phyloP scores from a whole-genome alignment of 2,797 vertebrate species.

The Todus mexicanus region DNA sequence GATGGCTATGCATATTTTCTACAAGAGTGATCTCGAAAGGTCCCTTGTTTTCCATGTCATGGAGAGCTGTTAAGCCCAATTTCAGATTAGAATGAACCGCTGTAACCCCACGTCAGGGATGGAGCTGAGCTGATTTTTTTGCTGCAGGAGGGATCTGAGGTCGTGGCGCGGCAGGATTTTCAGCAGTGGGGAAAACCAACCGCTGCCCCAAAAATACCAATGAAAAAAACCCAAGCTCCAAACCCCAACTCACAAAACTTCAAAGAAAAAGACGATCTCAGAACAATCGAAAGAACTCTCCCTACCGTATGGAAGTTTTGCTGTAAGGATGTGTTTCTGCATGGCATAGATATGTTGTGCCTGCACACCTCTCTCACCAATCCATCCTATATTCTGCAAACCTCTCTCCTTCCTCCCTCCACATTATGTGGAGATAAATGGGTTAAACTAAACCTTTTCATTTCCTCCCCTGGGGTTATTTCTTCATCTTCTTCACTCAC shows the following conservation, averaged over 20 bases:
- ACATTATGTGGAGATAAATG: rapidly evolving
- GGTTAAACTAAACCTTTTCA: neutral
- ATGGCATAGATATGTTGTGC: neutral
- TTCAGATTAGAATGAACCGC: neutral
- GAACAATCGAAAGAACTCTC: rapidly evolving
- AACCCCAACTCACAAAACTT: neutral
- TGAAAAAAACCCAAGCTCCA: neutral
- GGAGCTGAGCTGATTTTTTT: neutral
- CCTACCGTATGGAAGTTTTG: no score
- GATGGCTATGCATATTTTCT: neutral
- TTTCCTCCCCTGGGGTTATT: neutral
- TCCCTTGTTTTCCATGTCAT: neutral
- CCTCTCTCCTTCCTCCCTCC: neutral
- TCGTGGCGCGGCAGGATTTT: neutral
- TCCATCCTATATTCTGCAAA: neutral
- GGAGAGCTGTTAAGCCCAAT: neutral
- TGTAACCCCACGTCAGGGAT: neutral
- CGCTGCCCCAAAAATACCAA: neutral
- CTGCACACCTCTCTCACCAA: rapidly evolving
- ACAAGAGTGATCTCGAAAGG: neutral
- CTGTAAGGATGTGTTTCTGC: neutral
- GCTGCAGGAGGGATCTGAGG: neutral
- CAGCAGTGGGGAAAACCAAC: neutral
- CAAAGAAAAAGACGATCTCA: neutral
- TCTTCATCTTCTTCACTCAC: neutral